Evolutionary conservation across 2,113 vertebrate genomes (phyloP), one percentile per base, ranked within the genome.

Genomic region (Odocoileus hemionus): DNA sequence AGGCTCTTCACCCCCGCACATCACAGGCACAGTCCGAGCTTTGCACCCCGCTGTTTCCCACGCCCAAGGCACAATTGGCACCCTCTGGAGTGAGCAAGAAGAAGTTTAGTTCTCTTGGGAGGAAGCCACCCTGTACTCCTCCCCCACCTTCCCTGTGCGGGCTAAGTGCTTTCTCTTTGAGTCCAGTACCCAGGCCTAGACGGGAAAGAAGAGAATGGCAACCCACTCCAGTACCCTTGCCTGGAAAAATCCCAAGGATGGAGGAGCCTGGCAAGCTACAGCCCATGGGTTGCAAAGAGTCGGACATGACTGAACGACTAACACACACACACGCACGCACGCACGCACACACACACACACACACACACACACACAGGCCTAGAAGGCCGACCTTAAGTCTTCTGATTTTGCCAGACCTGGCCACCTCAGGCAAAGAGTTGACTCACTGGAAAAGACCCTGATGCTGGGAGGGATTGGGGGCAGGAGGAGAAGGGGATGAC

Each of bases 141-240:
- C 25, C 39, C 23, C 4, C 15, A 12, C 52, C 52, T 14, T 45
- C 9, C 39, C 36, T 2, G 8, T 6, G 39, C 0, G 0, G 52
- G 15, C 0, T 50, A 54, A 89, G 50, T 10, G 3, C 39, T 47
- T 39, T 55, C 58, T 91, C 67, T 80, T 60, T 13, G 33, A n/a
- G 50, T 13, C 54, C 21, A 1, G 47, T 47, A 67, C 25, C 13
- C 23, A 21, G 14, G 52, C 30, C 54, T 82, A 45, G 88, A 87
- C 19, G 2, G 0, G n/a, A 12, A 50, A 50, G n/a, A 39, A 39
- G 67, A 39, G 67, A 74, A 74, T 74, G 67, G 67, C 19, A 39
- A 12, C 19, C 67, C 67, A 74, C n/a, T 74, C 67, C 67, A 39
- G n/a, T 39, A 74, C 67, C 9, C 67, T 74, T 74, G n/a, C n/a